A percentile compares a stretch with the other conserved stretches of the same genome.
phyloP scores from a whole-genome alignment of 2,888 invertebrate genomes.

The Netelia fuscicornis region DNA sequence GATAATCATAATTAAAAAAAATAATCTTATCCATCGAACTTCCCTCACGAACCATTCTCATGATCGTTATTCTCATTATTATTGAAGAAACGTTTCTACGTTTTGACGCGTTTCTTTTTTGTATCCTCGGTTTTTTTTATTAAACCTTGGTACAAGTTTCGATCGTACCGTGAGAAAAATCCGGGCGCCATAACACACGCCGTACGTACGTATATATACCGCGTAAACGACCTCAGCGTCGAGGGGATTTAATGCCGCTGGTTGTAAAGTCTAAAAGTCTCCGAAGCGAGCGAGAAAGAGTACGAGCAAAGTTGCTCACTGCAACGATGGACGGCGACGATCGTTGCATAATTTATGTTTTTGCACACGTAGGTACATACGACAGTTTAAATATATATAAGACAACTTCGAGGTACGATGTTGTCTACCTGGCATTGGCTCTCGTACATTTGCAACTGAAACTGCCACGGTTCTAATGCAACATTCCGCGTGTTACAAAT shows the following conservation, averaged over 20 bases:
- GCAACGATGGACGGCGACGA: conserved; percentile 64
- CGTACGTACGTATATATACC: conserved; percentile 42
- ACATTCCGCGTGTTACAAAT: conserved; percentile 26
- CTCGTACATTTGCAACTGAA: conserved; percentile 43
- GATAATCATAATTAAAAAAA: background rate
- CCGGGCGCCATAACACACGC: conserved; percentile 61
- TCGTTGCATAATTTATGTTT: conserved; percentile 70
- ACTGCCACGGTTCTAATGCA: conserved; percentile 24
- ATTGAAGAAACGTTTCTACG: conserved; percentile 51
- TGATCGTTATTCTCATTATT: conserved; percentile 26
- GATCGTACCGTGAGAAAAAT: conserved; percentile 68
- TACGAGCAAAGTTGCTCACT: conserved; percentile 56
- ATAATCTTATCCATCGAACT: conserved; percentile 1
- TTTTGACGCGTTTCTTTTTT: conserved; percentile 11
- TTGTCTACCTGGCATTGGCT: conserved; percentile 47
- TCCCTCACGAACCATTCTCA: conserved; percentile 7
- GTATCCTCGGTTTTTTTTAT: background rate
- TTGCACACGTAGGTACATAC: conserved; percentile 42
- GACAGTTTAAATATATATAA: conserved; percentile 7
- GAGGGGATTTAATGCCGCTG: conserved; percentile 67
- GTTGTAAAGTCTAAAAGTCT: conserved; percentile 67
- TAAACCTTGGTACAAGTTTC: conserved; percentile 40
- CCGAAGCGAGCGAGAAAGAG: conserved; percentile 36
- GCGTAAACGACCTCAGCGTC: conserved; percentile 61
- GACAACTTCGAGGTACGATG: background rate